phyloP scores from a whole-genome alignment of 1,140 invertebrate species.

The Drosophila eugracilis region DNA sequence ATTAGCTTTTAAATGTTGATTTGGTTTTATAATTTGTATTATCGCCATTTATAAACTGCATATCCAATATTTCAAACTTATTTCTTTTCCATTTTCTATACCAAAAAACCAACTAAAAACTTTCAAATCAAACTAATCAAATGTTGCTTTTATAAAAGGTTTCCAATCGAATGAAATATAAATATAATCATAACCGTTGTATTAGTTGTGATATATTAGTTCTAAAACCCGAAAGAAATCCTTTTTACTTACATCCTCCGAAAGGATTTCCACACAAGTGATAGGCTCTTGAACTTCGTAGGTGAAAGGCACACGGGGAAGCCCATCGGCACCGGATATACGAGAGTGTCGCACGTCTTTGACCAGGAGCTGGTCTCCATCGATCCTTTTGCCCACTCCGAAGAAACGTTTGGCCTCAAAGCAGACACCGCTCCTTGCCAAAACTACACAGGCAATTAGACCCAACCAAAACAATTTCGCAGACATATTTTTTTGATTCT shows the following conservation, averaged over 20 bases:
- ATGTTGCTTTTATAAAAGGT: no score
- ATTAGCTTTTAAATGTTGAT: no score
- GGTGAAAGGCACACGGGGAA: conserved; percentile 59
- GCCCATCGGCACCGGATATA: conserved; percentile 40
- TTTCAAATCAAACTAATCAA: no score
- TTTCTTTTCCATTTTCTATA: neutral
- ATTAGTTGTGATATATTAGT: no score
- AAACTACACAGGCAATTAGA: conserved; percentile 22
- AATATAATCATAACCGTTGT: no score
- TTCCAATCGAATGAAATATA: no score
- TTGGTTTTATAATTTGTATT: no score
- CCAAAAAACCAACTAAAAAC: no score
- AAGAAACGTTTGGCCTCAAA: conserved; percentile 47
- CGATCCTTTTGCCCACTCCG: conserved; percentile 56
- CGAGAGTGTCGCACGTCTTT: conserved; percentile 71
- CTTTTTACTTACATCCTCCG: conserved; percentile 78
- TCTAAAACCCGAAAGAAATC: no score
- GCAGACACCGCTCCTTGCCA: conserved; percentile 16
- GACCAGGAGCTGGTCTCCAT: conserved; percentile 66
- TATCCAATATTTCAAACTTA: neutral
- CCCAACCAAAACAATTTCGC: conserved; percentile 18
- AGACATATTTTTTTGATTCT: conserved; percentile 45
- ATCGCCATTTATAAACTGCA: no score
- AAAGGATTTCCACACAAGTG: conserved; percentile 68
- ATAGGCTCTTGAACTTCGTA: conserved; percentile 73